These are phyloP conservation scores for Charaxes varanes DNA, from an alignment of 1,140 invertebrate genomes.

Conservation along the genomic window DNA sequence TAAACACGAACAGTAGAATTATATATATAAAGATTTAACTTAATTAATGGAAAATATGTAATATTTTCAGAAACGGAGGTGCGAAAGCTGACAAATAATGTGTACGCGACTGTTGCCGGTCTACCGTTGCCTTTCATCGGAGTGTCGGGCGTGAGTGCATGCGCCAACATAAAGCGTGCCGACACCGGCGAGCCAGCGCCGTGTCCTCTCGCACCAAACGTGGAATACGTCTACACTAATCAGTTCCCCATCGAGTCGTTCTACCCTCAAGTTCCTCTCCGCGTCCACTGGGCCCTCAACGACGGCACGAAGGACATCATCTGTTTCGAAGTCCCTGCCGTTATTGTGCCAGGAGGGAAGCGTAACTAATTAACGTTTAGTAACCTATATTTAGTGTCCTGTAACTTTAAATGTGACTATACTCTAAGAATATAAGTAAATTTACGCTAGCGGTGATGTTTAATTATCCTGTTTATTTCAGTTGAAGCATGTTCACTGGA, in stretches of 20 bases:
- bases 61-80: constrained; percentile 61
- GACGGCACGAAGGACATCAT: constrained; percentile 61
- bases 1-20: too few relatives aligned
- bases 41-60: constrained; percentile 3
- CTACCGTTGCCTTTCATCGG: constrained; percentile 78
- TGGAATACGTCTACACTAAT: constrained; percentile 39
- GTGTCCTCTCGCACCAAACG: constrained; percentile 28
- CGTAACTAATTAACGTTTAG: too few relatives aligned
- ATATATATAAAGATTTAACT: too few relatives aligned
- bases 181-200: constrained; percentile 44
- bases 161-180: constrained; percentile 65
- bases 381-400: too few relatives aligned
- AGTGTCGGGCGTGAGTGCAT: constrained; percentile 75
- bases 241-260: constrained; percentile 27
- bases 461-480: too few relatives aligned
- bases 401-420: too few relatives aligned
- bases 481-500: too few relatives aligned
- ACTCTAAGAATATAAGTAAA: too few relatives aligned
- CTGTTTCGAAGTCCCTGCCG: constrained; percentile 80
- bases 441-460: too few relatives aligned
- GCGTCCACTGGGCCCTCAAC: constrained; percentile 78
- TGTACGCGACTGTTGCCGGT: constrained; percentile 67
- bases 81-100: constrained; percentile 58
- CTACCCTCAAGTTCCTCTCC: constrained; percentile 50
- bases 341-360: constrained; percentile 53